Base-by-base conservation (phyloP, 2,797 vertebrate genomes). In the Sebastes cheni region DNA sequence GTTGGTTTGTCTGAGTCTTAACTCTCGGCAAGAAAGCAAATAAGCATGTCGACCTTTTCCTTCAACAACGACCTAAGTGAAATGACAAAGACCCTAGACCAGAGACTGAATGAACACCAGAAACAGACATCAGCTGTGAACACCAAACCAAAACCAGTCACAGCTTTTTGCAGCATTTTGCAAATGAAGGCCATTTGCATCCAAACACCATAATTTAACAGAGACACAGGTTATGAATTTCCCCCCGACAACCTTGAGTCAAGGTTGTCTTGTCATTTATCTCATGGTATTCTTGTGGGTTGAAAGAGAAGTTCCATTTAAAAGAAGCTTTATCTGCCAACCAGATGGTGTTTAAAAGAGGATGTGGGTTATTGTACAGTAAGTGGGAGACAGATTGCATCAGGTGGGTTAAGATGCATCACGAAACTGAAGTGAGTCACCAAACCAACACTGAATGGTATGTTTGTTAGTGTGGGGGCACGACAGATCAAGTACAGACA, bases 361-460 rank as follows among this genome's bases (percentile, higher is more conserved):
- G 25, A 32, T 2, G n/a, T 12, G 64, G 81, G 75, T 81, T 18
- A 23, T 59, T 54, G 1, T 22, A 42, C 46, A 20, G 46, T 50
- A 20, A 20, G 22, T 6, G 2, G 1, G 29, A 75, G 62, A 54
- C 22, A 71, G n/a, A 58, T 8, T 2, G 10, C 6, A 76, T 80
- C 29, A 25, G 20, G 14, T 42, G 14, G 2, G 23, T 62, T 32
- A 22, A 65, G 29, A 74, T 75, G 2, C 70, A 27, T 46, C 29
- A 6, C 29, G 5, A 71, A 65, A 52, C 22, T 69, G 34, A 80
- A 71, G 32, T 80, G 78, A 86, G 46, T 91, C 86, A 87, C 65
- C 13, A 75, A 75, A 80, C 61, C 73, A 83, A 77, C 59, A 36
- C 46, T 67, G 25, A 32, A 23, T 50, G 46, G 72, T 36, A 30